Conservation (phyloP, 1,140 invertebrate species). For the Thaumetopoea pityocampa region DNA sequence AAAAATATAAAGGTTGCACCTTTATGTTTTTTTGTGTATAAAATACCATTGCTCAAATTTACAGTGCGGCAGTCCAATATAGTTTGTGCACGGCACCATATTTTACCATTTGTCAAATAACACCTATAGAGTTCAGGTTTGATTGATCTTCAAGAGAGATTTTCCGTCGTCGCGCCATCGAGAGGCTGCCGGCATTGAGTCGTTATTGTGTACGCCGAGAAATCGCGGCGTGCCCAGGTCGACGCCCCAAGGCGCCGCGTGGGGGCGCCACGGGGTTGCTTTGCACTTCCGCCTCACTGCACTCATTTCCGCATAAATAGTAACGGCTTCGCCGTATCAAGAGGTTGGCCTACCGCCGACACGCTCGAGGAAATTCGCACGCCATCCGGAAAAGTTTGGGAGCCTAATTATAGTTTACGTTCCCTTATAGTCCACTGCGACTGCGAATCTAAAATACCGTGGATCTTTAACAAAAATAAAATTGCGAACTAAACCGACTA, state of each 20-base stretch:
- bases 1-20: too few species aligned
- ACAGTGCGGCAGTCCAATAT: too few species aligned
- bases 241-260: constrained; percentile 48
- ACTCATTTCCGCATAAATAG: constrained; percentile 73
- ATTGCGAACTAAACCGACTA: constrained; percentile 10
- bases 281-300: constrained; percentile 69
- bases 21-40: too few species aligned
- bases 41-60: too few species aligned
- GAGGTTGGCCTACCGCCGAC: constrained; percentile 44
- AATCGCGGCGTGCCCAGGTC: constrained; percentile 37
- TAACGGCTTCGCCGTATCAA: constrained; percentile 51
- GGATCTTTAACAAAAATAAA: constrained; percentile 12
- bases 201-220: constrained; percentile 29
- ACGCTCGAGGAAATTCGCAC: constrained; percentile 15
- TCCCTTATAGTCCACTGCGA: not conserved
- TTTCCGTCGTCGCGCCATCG: constrained; percentile 28
- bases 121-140: constrained; percentile 5
- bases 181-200: constrained; percentile 35
- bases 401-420: too few species aligned
- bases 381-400: too few species aligned
- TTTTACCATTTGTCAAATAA: constrained; percentile 3
- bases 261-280: constrained; percentile 39
- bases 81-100: not conserved
- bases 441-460: not conserved
- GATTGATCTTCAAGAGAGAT: constrained; percentile 40